Conservation (phyloP, 1,140 invertebrate species). For the Drosophila pruinosa region DNA sequence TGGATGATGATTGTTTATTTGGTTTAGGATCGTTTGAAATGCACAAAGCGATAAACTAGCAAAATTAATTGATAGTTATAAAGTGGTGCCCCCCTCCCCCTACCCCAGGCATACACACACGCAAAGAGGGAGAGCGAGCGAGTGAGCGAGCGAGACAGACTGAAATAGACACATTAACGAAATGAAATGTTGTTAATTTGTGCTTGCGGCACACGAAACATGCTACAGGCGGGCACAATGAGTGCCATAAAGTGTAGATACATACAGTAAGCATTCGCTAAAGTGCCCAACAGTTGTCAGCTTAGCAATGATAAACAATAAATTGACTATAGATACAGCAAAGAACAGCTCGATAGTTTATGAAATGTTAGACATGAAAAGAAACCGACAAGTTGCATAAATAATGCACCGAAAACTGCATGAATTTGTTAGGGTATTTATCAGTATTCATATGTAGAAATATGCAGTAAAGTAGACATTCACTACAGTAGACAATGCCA, state of each 20-base stretch:
- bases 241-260: not conserved
- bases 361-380: too few species aligned
- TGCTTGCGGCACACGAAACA: slow-evolving; percentile 13
- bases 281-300: too few species aligned
- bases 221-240: slow-evolving; percentile 7
- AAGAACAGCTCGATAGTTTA: too few species aligned
- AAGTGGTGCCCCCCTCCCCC: not conserved
- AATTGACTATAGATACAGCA: too few species aligned
- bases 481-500: too few species aligned
- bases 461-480: too few species aligned
- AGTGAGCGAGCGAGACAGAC: not conserved
- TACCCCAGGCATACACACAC: not conserved
- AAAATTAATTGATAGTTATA: slow-evolving; percentile 26
- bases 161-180: slow-evolving; percentile 6
- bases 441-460: too few species aligned
- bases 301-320: too few species aligned
- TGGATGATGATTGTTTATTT: not conserved
- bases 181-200: slow-evolving; percentile 31
- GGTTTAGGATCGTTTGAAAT: not conserved
- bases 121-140: not conserved
- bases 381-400: too few species aligned
- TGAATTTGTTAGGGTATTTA: too few species aligned
- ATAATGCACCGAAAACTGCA: too few species aligned
- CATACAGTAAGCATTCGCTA: not conserved
- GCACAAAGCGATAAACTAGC: slow-evolving; percentile 11